A percentile compares a stretch with the other conserved stretches of the same genome.
phyloP scores from a whole-genome alignment of 2,888 invertebrate genomes.

The Diarsia rubi region DNA sequence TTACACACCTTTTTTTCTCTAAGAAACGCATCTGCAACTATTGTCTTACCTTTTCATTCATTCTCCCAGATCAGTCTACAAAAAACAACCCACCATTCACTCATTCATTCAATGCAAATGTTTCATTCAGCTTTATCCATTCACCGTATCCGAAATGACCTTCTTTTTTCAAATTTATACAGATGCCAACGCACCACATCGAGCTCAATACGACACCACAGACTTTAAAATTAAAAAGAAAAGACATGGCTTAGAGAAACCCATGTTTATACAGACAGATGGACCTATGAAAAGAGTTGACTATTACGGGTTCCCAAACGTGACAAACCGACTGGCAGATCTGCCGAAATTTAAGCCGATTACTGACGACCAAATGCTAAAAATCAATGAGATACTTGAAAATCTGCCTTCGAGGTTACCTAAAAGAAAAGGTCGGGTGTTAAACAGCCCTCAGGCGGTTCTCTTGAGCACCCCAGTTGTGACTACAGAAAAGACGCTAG shows the following conservation, averaged over 20 bases:
- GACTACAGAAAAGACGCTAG: constrained; percentile 53
- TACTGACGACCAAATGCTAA: constrained; percentile 85
- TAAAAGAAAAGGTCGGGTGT: constrained; percentile 75
- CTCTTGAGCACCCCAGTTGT: constrained; percentile 24
- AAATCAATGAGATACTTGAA: constrained; percentile 83
- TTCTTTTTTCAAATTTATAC: constrained; percentile 78
- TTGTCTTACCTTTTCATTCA: constrained; percentile 35
- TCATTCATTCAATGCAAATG: constrained; percentile 51
- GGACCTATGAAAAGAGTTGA: constrained; percentile 76
- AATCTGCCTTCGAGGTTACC: constrained; percentile 73
- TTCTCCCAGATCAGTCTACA: constrained; percentile 50
- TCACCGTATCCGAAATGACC: constrained; percentile 68
- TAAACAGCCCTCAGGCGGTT: constrained; percentile 64
- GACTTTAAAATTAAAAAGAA: constrained; percentile 70
- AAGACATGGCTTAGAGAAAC: constrained; percentile 78
- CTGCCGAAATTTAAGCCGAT: constrained; percentile 87
- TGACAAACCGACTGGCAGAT: constrained; percentile 71
- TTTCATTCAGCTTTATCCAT: constrained; percentile 49
- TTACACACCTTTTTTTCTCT: not conserved
- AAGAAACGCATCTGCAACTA: constrained; percentile 18
- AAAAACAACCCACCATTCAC: constrained; percentile 33
- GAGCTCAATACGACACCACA: constrained; percentile 80
- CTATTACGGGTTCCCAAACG: constrained; percentile 77
- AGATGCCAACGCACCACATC: constrained; percentile 89
- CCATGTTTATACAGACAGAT: constrained; percentile 86